Evolutionary conservation across 2,113 vertebrate genomes (phyloP), one percentile per base, ranked within the genome.

Genomic region (Chaetops frenatus): DNA sequence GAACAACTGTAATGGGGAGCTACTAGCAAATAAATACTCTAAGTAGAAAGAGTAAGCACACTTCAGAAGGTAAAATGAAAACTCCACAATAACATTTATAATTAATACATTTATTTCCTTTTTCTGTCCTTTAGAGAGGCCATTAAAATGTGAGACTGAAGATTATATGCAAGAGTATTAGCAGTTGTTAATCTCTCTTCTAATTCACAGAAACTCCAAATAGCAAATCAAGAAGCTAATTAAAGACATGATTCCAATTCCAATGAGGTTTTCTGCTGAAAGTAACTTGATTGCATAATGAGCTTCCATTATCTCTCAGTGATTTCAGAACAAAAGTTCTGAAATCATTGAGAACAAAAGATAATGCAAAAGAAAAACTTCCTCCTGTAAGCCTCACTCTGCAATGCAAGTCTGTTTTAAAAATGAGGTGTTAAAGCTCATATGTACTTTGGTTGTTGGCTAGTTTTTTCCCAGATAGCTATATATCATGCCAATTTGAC

Each of bases 291-390:
- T 73, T 88, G 64, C 51, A 64, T 93, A 93, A 94, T 27, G 33
- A 88, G 15, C 25, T 47, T 70, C 38, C 20, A 47, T 86, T 96
- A 58, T 83, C 38, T 90, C 33, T 81, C 48, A 61, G 42, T 45
- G 51, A 71, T 92, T 94, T 88, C 74, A 66, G 58, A 94, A 95
- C 45, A n/a, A n/a, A n/a, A n/a, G n/a, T n/a, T n/a, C n/a, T n/a
- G n/a, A n/a, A n/a, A n/a, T n/a, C n/a, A n/a, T 24, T 13, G 25
- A 54, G 40, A 69, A 54, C 12, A 42, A 56, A 54, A 61, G 62
- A 48, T 28, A 54, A 62, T 42, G 25, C 40, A 62, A 56, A 81
- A 81, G 18, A 62, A 54, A 80, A 73, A 70, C 27, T 62, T 83
- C 27, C 18, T 82, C 25, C 38, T 38, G 2, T 81, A 23, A 90